Base-by-base conservation (phyloP, 1,140 invertebrate genomes). In the Phymorhynchus buccinoides region DNA sequence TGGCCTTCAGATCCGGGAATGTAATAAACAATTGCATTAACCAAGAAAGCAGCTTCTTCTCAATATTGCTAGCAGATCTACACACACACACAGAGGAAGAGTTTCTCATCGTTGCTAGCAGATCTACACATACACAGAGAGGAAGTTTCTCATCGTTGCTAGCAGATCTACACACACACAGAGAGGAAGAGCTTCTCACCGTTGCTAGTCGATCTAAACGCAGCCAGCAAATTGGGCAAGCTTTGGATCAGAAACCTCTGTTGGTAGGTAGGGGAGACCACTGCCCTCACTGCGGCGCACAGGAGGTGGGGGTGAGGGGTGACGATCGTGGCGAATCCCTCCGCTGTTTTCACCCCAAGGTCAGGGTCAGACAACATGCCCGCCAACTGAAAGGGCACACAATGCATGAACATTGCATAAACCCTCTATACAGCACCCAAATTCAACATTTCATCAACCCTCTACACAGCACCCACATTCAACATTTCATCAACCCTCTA, bases 281-380 rank as follows among this genome's bases (percentile, higher is more conserved):
- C 73, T 12, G 81, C 81, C 4, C 41, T 16, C 66, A 83, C 81
- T 22, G 27, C 48, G n/a, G 66, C 9, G 73, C 81, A 83, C 81
- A 83, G 22, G 1, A 83, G 39, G 39, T 83, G 39, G 27, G 37
- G 30, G 0, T 68, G 80, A 6, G 78, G 35, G 27, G 44, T 30
- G 85, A 90, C 85, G 75, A 88, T 85, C 14, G 83, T 66, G 1
- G 83, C 68, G 85, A 89, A 87, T 6, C 88, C 39, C 41, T 87
- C 75, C 7, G 86, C 85, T 52, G 86, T 30, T 37, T 77, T 89
- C 32, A n/a, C 27, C 3, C 62, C 81, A 39, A 83, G 44, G 27
- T 1, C 12, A 1, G 35, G 18, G n/a, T 83, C 81, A 30, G 41
- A 48, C 77, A 79, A 44, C 2, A 79, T 12, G 27, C n/a, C n/a